Conservation (phyloP, 2,797 vertebrate genomes). For the Picus viridis region DNA sequence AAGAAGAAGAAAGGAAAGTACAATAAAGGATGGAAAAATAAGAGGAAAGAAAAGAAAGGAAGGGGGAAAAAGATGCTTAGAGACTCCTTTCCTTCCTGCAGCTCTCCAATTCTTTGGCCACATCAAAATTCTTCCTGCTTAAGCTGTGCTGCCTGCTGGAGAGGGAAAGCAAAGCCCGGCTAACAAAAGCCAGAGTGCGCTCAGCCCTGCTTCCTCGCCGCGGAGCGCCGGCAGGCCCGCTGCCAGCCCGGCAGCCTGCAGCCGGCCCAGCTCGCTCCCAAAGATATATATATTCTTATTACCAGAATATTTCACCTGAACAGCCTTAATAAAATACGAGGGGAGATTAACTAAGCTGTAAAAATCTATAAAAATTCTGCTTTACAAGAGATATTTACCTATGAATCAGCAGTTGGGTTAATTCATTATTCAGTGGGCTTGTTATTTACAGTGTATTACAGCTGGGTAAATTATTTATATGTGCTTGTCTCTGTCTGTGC, state of each 20-base stretch:
- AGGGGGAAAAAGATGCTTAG: background rate
- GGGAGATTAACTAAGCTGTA: slow-evolving; percentile 77
- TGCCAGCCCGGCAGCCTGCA: background rate
- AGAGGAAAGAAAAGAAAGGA: no score
- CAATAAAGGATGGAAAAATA: no score
- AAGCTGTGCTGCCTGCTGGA: background rate
- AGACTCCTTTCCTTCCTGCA: background rate
- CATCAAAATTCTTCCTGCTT: slow-evolving; percentile 46
- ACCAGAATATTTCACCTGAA: slow-evolving; percentile 72
- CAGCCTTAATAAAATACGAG: slow-evolving; percentile 74
- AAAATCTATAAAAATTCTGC: slow-evolving; percentile 78
- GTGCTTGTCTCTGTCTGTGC: slow-evolving; percentile 74
- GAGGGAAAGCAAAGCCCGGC: background rate
- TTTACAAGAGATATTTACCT: slow-evolving; percentile 81
- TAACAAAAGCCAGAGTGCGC: background rate
- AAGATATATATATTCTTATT: slow-evolving; percentile 62
- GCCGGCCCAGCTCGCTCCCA: slow-evolving; percentile 8
- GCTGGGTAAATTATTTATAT: slow-evolving; percentile 85
- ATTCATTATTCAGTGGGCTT: slow-evolving; percentile 84
- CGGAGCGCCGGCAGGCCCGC: background rate
- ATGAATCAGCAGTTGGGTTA: slow-evolving; percentile 83
- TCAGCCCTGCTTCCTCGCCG: background rate
- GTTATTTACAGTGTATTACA: slow-evolving; percentile 84
- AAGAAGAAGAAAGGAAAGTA: no score
- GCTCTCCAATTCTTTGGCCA: slow-evolving; percentile 1